Percentiles rank a stretch among this genome's conserved stretches.
Evolutionary conservation across 2,113 vertebrate species (phyloP).

Genomic region (Nycticebus coucang): DNA sequence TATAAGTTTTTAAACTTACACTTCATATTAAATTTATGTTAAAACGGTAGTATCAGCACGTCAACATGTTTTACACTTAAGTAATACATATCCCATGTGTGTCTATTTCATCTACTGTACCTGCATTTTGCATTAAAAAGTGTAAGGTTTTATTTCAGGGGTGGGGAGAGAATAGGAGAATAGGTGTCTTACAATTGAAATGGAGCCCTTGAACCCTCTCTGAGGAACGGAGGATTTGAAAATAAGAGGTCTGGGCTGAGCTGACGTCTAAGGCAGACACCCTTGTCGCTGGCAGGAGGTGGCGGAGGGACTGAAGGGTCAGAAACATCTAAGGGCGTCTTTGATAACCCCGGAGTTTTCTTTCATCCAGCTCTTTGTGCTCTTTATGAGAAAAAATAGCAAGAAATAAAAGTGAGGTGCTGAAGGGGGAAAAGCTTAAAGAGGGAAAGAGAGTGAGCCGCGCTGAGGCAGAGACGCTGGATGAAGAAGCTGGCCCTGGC

Average conservation of each 20-base stretch:
- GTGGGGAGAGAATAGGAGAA: background rate
- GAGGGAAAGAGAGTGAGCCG: background rate
- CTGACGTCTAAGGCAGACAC: background rate
- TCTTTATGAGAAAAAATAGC: background rate
- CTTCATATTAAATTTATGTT: background rate
- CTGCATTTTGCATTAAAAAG: constrained; percentile 14
- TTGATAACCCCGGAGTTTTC: background rate
- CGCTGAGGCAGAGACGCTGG: background rate
- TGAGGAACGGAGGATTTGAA: background rate
- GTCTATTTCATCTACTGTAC: background rate
- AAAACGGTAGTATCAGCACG: background rate
- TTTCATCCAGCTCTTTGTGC: background rate
- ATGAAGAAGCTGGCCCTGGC: background rate
- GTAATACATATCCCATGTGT: background rate
- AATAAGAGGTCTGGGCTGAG: background rate
- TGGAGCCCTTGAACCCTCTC: background rate
- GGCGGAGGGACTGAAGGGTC: background rate
- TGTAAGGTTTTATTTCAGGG: background rate
- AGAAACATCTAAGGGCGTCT: background rate
- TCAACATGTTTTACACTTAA: background rate
- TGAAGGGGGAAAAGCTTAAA: background rate
- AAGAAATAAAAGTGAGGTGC: background rate
- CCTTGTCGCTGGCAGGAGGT: too few species aligned
- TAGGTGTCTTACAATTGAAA: background rate
- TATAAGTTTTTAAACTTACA: background rate